Conservation (phyloP, 2,888 invertebrate species). For the Drosophila kambysellisi region DNA sequence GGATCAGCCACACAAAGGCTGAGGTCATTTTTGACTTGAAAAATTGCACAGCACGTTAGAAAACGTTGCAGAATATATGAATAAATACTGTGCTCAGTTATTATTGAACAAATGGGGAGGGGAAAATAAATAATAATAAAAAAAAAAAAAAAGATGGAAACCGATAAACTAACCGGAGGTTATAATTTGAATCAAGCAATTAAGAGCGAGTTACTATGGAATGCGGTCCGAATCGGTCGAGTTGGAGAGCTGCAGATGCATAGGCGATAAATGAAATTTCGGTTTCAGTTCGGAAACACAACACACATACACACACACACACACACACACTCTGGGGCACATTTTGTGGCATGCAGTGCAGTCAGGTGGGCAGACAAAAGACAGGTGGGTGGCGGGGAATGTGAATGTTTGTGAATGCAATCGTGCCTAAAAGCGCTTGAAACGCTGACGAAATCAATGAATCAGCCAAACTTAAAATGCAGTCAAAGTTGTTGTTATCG, state of each 20-base stretch:
- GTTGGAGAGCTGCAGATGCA: constrained; percentile 28
- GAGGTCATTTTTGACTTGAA: constrained; percentile 68
- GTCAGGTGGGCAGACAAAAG: constrained; percentile 40
- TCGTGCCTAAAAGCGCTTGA: neutral
- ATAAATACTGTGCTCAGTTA: constrained; percentile 21
- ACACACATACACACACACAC: neutral
- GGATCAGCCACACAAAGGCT: constrained; percentile 42
- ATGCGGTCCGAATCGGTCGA: constrained; percentile 40
- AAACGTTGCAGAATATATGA: constrained; percentile 27
- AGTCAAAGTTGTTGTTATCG: constrained; percentile 6
- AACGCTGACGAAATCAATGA: constrained; percentile 58
- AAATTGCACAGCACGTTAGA: constrained; percentile 57
- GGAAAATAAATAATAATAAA: neutral
- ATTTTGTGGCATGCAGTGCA: constrained; percentile 23
- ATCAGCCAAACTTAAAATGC: constrained; percentile 37
- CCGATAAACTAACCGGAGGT: constrained; percentile 43
- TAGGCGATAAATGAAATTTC: constrained; percentile 65
- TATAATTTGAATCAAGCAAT: constrained; percentile 69
- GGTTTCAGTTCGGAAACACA: constrained; percentile 7
- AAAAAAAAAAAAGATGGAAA: constrained; percentile 28
- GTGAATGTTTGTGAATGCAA: constrained; percentile 6
- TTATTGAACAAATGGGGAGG: constrained; percentile 32
- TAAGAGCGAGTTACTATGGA: constrained; percentile 53
- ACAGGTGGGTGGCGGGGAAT: constrained; percentile 24
- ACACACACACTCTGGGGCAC: neutral